These are phyloP conservation scores for Harpagifer antarcticus DNA, from an alignment of 2,797 vertebrate genomes.

Conservation along the genomic window DNA sequence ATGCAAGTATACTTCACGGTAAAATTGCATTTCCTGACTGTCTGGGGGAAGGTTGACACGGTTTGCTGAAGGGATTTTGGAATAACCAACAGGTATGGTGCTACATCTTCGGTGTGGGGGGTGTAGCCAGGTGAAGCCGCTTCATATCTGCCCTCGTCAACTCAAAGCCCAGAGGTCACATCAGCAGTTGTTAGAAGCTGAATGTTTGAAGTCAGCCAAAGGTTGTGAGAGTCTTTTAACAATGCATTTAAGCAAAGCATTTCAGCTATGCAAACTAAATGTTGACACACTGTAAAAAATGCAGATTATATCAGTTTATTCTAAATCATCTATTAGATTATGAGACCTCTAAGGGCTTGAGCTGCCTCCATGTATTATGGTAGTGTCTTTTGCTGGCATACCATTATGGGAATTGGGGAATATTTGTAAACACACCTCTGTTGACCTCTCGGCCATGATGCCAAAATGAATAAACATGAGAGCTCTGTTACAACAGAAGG, in stretches of 20 bases:
- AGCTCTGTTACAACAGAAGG: constrained; percentile 32
- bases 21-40: constrained; percentile 41
- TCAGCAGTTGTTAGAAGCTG: constrained; percentile 50
- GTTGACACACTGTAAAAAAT: constrained; percentile 14
- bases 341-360: constrained; percentile 37
- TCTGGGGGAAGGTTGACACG: constrained; percentile 28
- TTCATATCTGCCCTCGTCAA: constrained; percentile 46
- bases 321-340: constrained; percentile 32
- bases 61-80: constrained; percentile 39
- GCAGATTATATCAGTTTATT: constrained; percentile 19
- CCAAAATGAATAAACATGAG: constrained; percentile 71
- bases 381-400: constrained; percentile 55
- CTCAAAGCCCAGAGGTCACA: constrained; percentile 61
- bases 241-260: constrained; percentile 28
- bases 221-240: constrained; percentile 42
- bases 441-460: constrained; percentile 63
- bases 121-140: constrained; percentile 55
- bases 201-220: constrained; percentile 48
- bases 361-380: constrained; percentile 43
- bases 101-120: constrained; percentile 21
- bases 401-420: constrained; percentile 64
- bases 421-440: constrained; percentile 69
- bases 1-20: constrained; percentile 9
- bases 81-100: constrained; percentile 54
- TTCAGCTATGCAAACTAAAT: constrained; percentile 38